Evolutionary conservation across 1,140 invertebrate genomes (phyloP).

Genomic region (Polypedilum pembai): DNA sequence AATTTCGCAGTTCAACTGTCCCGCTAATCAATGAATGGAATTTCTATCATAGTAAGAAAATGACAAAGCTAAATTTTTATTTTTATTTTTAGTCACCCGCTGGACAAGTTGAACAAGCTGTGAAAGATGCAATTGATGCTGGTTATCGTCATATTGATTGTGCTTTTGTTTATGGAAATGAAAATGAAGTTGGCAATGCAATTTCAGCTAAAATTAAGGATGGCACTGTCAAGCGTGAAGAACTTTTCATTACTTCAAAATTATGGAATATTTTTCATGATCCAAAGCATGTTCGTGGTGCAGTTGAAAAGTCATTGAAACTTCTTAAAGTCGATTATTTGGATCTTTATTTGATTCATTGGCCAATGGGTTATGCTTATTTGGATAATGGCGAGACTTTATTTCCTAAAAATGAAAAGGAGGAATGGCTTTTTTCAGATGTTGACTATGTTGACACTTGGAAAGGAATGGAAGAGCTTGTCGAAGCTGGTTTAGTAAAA

Average conservation of each 20-base stretch:
- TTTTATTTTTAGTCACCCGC: slow-evolving; percentile 53
- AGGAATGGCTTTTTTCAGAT: slow-evolving; percentile 52
- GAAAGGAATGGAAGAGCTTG: slow-evolving; percentile 69
- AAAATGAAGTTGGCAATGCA: slow-evolving; percentile 64
- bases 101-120: slow-evolving; percentile 63
- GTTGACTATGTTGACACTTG: slow-evolving; percentile 74
- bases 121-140: slow-evolving; percentile 64
- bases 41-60: no score
- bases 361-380: slow-evolving; percentile 60
- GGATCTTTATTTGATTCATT: slow-evolving; percentile 73
- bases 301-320: slow-evolving; percentile 51
- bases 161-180: slow-evolving; percentile 71
- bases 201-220: slow-evolving; percentile 56
- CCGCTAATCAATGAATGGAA: no score
- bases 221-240: slow-evolving; percentile 60
- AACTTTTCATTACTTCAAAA: slow-evolving; percentile 65
- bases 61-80: background rate
- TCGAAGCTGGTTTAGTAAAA: slow-evolving; percentile 58
- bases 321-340: slow-evolving; percentile 60
- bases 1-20: no score
- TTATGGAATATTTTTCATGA: slow-evolving; percentile 62
- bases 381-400: slow-evolving; percentile 42
- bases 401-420: slow-evolving; percentile 49
- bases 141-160: slow-evolving; percentile 81
- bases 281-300: slow-evolving; percentile 48